Base-by-base conservation (phyloP, 2,888 invertebrate genomes). In the Acleris emargana region DNA sequence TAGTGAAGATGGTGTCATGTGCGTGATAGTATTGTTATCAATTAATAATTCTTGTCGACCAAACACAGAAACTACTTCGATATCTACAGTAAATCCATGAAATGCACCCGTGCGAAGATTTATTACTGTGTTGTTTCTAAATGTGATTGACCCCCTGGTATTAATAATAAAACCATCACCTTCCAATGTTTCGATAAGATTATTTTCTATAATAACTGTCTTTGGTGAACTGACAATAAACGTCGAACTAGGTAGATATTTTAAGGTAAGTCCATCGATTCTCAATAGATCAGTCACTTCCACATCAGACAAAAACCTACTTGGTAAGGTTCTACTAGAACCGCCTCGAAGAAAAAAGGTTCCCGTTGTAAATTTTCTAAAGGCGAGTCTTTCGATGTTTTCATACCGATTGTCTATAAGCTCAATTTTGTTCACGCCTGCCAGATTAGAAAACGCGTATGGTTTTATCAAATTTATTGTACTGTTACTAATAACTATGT, bases 311-410 rank as follows among this genome's bases (percentile, higher is more conserved):
- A 97, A 93, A 64, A 95, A 94, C 68, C 96, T 93, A 73, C 96
- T 96, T 5, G 96, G 96, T 67, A 96, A 81, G 58, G 89, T 90
- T 32, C 89, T 85, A 54, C 96, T 93, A 13, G 78, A 86, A 22
- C 95, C 94, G 4, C 95, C 94, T 50, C 93, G 91, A 58, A 97
- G 83, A 70, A 94, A 89, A 69, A 97, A 93, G 71, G 94, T 94
- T 43, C 94, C 93, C 0, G 95, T 94, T 28, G 94, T 94, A 78
- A 97, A 96, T 84, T 96, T 96, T 77, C 97, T 97, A 76, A 97
- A 96, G 2, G 96, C 94, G 86, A 97, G 94, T 49, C 93, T 93
- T 72, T 95, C 95, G 54, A 96, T 93, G 57, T 89, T 93, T 50
- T 93, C 89, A 52, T 96, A 91, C 3, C 82, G 81, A 64, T 95